Evolutionary conservation across 2,888 invertebrate species (phyloP).

Genomic region (Latrodectus elegans): DNA sequence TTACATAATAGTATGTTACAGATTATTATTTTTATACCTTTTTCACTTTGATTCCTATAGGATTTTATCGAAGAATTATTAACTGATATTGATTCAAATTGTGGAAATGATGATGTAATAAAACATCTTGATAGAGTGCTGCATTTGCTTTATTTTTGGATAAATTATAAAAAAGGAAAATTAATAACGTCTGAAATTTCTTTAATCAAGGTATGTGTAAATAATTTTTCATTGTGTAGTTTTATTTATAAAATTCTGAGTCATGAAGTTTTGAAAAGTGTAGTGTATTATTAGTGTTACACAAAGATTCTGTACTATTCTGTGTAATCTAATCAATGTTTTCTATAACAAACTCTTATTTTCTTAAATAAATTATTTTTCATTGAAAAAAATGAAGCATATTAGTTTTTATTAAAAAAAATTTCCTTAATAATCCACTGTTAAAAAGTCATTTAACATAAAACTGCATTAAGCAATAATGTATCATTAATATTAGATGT

Average conservation of each 20-base stretch:
- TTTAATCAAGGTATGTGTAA: conserved; percentile 39
- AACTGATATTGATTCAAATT: not conserved
- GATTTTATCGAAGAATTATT: conserved; percentile 19
- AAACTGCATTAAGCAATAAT: no score
- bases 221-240: not conserved
- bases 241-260: not conserved
- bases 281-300: no score
- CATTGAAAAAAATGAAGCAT: no score
- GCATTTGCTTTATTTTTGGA: conserved; percentile 37
- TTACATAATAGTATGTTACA: not conserved
- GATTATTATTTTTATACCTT: not conserved
- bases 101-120: not conserved
- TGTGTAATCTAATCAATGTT: no score
- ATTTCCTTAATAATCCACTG: no score
- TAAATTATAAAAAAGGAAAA: conserved; percentile 50
- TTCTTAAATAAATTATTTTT: no score
- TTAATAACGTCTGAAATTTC: conserved; percentile 38
- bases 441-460: no score
- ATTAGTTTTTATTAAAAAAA: no score
- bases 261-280: no score
- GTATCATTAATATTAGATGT: no score
- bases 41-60: conserved; percentile 13
- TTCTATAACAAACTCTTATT: no score
- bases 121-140: conserved; percentile 31
- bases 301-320: no score